Percentiles rank a stretch among this genome's conserved stretches.
Conservation (phyloP, 2,113 vertebrate genomes). For the Falcunculus frontatus region DNA sequence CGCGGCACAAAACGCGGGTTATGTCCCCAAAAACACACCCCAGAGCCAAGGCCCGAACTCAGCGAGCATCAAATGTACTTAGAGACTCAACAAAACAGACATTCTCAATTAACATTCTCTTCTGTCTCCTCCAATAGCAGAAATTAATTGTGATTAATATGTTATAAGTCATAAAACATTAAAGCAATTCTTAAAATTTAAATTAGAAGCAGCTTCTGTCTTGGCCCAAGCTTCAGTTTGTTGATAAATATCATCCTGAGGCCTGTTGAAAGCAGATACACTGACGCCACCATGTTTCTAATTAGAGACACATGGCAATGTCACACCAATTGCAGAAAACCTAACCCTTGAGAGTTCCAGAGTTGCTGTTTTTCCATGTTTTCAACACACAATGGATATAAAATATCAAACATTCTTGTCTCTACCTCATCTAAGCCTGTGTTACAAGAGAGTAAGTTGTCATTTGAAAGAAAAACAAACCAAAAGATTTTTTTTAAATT, state of each 20-base stretch:
- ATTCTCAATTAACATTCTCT: constrained; percentile 30
- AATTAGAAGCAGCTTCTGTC: constrained; percentile 71
- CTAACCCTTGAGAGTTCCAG: constrained; percentile 31
- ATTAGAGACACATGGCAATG: constrained; percentile 59
- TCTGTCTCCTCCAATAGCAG: constrained; percentile 57
- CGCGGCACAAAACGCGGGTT: background rate
- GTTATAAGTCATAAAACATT: constrained; percentile 63
- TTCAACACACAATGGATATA: constrained; percentile 38
- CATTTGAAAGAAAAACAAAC: constrained; percentile 45
- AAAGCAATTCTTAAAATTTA: constrained; percentile 61
- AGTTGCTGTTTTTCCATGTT: constrained; percentile 19
- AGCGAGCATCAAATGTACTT: background rate
- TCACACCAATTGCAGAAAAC: constrained; percentile 52
- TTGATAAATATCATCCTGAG: constrained; percentile 68
- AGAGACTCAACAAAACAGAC: background rate
- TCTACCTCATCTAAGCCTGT: constrained; percentile 21
- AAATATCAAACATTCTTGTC: constrained; percentile 48
- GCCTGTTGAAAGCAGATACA: constrained; percentile 65
- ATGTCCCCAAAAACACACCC: fast-evolving
- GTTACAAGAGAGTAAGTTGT: background rate
- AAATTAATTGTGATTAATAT: constrained; percentile 68
- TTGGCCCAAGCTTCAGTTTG: constrained; percentile 27
- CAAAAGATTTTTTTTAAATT: background rate
- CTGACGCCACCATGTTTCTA: constrained; percentile 51
- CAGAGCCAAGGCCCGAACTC: background rate